These are phyloP conservation scores for Antigone vipio DNA, from an alignment of 2,113 vertebrate species.

Conservation along the genomic window DNA sequence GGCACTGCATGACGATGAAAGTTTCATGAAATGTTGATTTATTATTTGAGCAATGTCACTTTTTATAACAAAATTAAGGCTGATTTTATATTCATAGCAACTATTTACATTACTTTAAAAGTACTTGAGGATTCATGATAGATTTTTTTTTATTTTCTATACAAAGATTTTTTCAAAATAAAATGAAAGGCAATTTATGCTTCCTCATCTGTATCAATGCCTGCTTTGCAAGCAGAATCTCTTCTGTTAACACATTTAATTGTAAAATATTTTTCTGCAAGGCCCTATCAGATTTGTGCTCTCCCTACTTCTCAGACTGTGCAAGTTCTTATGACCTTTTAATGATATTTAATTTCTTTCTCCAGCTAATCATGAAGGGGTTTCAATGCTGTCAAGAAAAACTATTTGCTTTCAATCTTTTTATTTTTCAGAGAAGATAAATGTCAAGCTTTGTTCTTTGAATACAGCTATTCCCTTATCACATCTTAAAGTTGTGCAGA, in stretches of 20 bases:
- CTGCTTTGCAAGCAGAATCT: not conserved
- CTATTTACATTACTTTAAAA: not conserved
- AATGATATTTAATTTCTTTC: not conserved
- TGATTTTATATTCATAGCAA: not conserved
- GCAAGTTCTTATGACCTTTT: not conserved
- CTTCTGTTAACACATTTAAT: not conserved
- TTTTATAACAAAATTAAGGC: not conserved
- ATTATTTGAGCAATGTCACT: not conserved
- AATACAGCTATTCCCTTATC: not conserved
- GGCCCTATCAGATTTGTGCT: not conserved
- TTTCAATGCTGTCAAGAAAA: not conserved
- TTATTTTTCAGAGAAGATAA: not conserved
- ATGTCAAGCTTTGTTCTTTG: slow-evolving; percentile 31
- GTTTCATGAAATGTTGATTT: not conserved
- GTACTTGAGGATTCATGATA: not conserved
- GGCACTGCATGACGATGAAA: not conserved
- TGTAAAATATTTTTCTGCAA: not conserved
- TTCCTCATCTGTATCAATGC: not conserved
- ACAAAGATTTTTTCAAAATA: not conserved
- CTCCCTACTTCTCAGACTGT: not conserved
- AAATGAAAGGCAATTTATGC: not conserved
- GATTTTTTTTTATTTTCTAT: not conserved
- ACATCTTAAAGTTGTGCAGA: not conserved
- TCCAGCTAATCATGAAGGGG: not conserved
- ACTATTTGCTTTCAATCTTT: not conserved